phyloP scores from a whole-genome alignment of 1,140 invertebrate genomes.

The Tribolium madens region DNA sequence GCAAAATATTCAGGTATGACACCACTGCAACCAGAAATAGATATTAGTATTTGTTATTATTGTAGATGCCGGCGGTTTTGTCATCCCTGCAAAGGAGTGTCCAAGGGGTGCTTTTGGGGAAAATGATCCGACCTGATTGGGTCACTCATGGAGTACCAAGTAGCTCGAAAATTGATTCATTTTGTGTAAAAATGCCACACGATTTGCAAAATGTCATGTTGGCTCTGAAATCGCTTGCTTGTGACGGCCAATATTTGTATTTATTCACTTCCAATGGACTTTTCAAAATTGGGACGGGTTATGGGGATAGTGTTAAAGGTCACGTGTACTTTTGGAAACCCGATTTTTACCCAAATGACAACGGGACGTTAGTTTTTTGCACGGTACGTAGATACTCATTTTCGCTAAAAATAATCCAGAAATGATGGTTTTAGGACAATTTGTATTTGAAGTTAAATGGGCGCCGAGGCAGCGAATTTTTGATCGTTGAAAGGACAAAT shows the following conservation, averaged over 20 bases:
- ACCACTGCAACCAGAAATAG: too few relatives aligned
- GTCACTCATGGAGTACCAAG: conserved; percentile 87
- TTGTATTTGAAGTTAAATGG: conserved; percentile 70
- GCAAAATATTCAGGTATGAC: conserved; percentile 81
- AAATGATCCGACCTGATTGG: conserved; percentile 87
- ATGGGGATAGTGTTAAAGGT: conserved; percentile 89
- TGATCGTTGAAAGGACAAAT: conserved; percentile 73
- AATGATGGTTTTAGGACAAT: conserved; percentile 65
- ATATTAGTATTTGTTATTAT: too few relatives aligned
- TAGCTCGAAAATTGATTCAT: conserved; percentile 81
- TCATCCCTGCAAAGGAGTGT: conserved; percentile 90
- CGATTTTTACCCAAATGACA: conserved; percentile 82
- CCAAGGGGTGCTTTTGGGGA: conserved; percentile 87
- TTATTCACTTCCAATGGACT: conserved; percentile 83
- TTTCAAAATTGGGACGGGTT: conserved; percentile 93
- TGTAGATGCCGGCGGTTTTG: conserved; percentile 86
- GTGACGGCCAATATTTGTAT: conserved; percentile 91
- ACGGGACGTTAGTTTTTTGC: conserved; percentile 88
- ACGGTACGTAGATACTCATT: conserved; percentile 72
- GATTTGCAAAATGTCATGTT: conserved; percentile 66
- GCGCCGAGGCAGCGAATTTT: conserved; percentile 72
- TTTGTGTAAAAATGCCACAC: conserved; percentile 69
- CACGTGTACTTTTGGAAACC: conserved; percentile 85
- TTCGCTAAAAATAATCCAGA: conserved; percentile 45
- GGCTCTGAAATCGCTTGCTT: conserved; percentile 76